Evolutionary conservation across 2,888 invertebrate genomes (phyloP).

Genomic region (Oeneis ivallda): DNA sequence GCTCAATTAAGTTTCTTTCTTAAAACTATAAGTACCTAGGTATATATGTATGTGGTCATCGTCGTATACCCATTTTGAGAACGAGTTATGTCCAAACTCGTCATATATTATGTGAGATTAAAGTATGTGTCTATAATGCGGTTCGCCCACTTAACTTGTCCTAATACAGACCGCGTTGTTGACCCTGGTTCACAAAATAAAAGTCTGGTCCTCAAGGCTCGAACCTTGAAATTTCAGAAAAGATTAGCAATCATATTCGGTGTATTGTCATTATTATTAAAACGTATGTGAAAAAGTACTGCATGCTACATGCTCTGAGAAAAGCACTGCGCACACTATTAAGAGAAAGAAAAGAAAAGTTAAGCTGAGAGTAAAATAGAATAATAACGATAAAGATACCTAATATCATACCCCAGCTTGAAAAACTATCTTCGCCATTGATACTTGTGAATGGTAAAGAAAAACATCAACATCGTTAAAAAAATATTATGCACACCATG

Average conservation of each 20-base stretch:
- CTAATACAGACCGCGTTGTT: constrained; percentile 55
- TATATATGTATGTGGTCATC: constrained; percentile 28
- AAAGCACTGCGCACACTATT: no score
- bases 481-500: no score
- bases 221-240: constrained; percentile 31
- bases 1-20: constrained; percentile 22
- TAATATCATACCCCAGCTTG: no score
- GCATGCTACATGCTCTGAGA: no score
- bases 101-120: constrained; percentile 42
- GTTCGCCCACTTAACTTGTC: constrained; percentile 67
- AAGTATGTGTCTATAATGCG: constrained; percentile 48
- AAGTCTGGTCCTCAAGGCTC: constrained; percentile 32
- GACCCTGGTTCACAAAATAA: constrained; percentile 55
- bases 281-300: no score
- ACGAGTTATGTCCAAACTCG: constrained; percentile 59
- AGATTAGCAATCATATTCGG: background rate
- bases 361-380: no score
- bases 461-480: no score
- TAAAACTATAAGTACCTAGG: constrained; percentile 7
- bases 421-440: no score
- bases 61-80: constrained; percentile 60
- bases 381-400: no score
- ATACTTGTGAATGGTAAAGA: no score
- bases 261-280: no score
- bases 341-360: no score